Percentiles rank a stretch among this genome's conserved stretches.
Conservation (phyloP, 2,113 vertebrate genomes). For the Podiceps cristatus region DNA sequence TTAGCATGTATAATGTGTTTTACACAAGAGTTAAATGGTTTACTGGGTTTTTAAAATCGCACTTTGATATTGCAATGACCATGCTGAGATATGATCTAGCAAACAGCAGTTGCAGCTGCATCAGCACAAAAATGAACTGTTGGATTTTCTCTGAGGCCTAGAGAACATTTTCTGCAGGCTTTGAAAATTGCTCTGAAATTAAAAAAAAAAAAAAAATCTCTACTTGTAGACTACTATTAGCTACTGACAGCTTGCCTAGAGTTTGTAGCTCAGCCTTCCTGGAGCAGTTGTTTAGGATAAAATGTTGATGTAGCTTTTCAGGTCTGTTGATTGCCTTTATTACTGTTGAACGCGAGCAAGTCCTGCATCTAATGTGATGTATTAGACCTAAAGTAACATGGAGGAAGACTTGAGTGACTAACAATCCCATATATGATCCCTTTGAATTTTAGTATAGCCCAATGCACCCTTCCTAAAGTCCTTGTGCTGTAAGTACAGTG, state of each 20-base stretch:
- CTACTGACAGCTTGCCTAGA: constrained; percentile 35
- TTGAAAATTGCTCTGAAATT: constrained; percentile 38
- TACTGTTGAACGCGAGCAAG: neutral
- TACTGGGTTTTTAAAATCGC: constrained; percentile 61
- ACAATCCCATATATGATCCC: neutral
- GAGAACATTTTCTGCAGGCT: constrained; percentile 19
- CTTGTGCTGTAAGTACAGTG: neutral
- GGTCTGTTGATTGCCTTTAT: constrained; percentile 15
- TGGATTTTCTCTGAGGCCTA: neutral
- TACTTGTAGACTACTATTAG: constrained; percentile 32
- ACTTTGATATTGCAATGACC: constrained; percentile 45
- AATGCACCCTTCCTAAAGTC: neutral
- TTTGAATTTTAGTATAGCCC: neutral
- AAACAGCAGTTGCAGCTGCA: constrained; percentile 26
- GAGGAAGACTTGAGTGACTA: neutral
- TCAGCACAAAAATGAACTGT: constrained; percentile 28
- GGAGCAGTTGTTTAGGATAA: constrained; percentile 42
- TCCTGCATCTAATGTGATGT: neutral
- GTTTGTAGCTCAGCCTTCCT: constrained; percentile 31
- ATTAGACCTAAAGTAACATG: neutral
- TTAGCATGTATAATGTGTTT: constrained; percentile 68
- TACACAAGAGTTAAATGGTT: constrained; percentile 61
- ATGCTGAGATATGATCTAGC: constrained; percentile 18
- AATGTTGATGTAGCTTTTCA: constrained; percentile 43
- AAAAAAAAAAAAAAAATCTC: neutral